Percentiles rank a stretch among this genome's conserved stretches.
Conservation (phyloP, 2,888 invertebrate species). For the Netelia virgata region DNA sequence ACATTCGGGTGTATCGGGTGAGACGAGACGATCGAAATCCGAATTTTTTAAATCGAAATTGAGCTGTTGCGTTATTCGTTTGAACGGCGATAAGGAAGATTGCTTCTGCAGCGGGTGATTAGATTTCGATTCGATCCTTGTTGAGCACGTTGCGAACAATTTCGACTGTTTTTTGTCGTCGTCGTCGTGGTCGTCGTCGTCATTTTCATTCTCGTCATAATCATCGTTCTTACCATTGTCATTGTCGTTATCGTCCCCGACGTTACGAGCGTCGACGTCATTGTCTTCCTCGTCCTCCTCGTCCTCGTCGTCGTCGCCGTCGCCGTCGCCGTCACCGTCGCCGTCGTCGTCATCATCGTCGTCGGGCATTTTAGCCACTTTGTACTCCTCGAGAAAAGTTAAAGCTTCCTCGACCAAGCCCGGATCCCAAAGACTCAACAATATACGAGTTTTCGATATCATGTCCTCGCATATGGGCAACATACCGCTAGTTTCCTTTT, state of each 20-base stretch:
- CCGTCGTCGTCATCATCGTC: constrained; percentile 67
- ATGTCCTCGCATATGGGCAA: constrained; percentile 91
- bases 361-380: constrained; percentile 84
- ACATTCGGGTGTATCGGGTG: constrained; percentile 88
- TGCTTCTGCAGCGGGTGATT: not conserved
- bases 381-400: constrained; percentile 92
- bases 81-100: constrained; percentile 88
- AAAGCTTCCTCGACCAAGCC: constrained; percentile 94
- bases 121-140: constrained; percentile 3
- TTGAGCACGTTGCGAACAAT: not conserved
- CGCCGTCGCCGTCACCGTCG: too few relatives aligned
- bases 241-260: too few relatives aligned
- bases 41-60: constrained; percentile 90
- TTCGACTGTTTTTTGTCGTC: not conserved
- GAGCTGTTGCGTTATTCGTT: constrained; percentile 92
- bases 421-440: constrained; percentile 94
- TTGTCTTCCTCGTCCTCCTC: too few relatives aligned
- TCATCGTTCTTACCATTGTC: not conserved
- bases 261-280: too few relatives aligned
- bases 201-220: constrained; percentile 8
- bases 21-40: constrained; percentile 90
- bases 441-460: constrained; percentile 91
- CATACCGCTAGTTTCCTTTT: constrained; percentile 91
- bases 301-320: too few relatives aligned
- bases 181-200: constrained; percentile 16